phyloP scores from a whole-genome alignment of 2,888 invertebrate genomes.

The Dione vanillae region DNA sequence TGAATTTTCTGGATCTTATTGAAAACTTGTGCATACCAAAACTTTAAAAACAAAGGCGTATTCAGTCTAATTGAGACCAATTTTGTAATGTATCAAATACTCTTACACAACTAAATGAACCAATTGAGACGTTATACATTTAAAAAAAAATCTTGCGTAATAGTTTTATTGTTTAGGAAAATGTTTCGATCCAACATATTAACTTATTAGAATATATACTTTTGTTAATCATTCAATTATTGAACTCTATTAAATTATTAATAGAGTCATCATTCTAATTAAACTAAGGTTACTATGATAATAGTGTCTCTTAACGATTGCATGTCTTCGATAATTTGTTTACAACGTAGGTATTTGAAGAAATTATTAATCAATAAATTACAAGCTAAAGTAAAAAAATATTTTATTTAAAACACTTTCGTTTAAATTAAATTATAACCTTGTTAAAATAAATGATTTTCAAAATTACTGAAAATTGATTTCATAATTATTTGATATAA shows the following conservation, averaged over 20 bases:
- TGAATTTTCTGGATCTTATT: slow-evolving; percentile 10
- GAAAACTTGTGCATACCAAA: slow-evolving; percentile 33
- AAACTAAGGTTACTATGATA: background rate
- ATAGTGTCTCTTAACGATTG: too few relatives aligned
- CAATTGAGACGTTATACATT: slow-evolving; percentile 7
- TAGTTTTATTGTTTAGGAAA: background rate
- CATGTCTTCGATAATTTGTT: too few relatives aligned
- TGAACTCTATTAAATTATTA: background rate
- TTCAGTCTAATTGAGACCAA: slow-evolving; percentile 61
- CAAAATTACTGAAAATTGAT: too few relatives aligned
- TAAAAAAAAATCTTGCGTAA: slow-evolving; percentile 12
- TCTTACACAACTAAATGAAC: background rate
- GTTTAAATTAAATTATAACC: too few relatives aligned
- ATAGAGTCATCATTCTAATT: background rate
- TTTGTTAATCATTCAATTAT: too few relatives aligned
- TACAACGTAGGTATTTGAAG: too few relatives aligned
- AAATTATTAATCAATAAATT: too few relatives aligned
- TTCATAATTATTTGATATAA: too few relatives aligned
- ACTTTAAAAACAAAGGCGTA: slow-evolving; percentile 46
- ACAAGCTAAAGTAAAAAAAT: too few relatives aligned
- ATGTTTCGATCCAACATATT: background rate
- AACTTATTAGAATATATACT: too few relatives aligned
- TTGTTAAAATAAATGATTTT: too few relatives aligned
- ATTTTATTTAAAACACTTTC: too few relatives aligned
- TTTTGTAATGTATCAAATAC: slow-evolving; percentile 45